Percentiles rank a stretch among this genome's conserved stretches.
Evolutionary conservation across 2,797 vertebrate genomes (phyloP).

Genomic region (Cyprinella venusta): DNA sequence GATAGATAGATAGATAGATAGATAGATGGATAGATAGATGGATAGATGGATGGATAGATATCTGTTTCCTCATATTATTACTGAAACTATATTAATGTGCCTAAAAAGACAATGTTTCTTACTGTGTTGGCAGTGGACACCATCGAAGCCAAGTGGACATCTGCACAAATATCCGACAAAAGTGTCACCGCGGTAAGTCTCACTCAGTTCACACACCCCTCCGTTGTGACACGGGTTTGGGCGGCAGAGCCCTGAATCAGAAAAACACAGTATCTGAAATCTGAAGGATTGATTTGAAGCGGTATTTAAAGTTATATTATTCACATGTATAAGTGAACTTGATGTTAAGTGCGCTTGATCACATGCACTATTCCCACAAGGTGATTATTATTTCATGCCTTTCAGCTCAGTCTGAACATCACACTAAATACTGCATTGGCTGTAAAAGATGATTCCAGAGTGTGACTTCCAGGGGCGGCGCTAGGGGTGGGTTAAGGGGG

Average conservation of each 20-base stretch:
- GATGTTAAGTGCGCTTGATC: neutral
- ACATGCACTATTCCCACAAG: neutral
- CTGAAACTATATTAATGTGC: neutral
- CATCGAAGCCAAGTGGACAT: constrained; percentile 83
- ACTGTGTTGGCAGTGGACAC: constrained; percentile 89
- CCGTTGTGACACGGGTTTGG: constrained; percentile 88
- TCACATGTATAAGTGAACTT: neutral
- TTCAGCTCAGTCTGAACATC: constrained; percentile 7
- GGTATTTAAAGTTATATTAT: neutral
- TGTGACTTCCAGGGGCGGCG: too few relatives aligned
- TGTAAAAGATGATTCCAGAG: neutral
- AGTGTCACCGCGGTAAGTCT: constrained; percentile 81
- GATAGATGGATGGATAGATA: too few relatives aligned
- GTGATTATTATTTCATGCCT: constrained; percentile 5
- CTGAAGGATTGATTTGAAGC: neutral
- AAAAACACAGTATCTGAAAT: neutral
- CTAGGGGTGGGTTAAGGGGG: too few relatives aligned
- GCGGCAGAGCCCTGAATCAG: constrained; percentile 78
- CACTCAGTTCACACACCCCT: constrained; percentile 83
- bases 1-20: too few relatives aligned
- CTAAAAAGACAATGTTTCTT: constrained; percentile 64
- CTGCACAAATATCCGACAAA: constrained; percentile 85
- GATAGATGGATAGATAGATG: too few relatives aligned
- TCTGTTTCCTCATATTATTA: neutral
- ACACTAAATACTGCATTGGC: constrained; percentile 2